Base-by-base conservation (phyloP, 2,113 vertebrate genomes). In the Sisor rabdophorus region DNA sequence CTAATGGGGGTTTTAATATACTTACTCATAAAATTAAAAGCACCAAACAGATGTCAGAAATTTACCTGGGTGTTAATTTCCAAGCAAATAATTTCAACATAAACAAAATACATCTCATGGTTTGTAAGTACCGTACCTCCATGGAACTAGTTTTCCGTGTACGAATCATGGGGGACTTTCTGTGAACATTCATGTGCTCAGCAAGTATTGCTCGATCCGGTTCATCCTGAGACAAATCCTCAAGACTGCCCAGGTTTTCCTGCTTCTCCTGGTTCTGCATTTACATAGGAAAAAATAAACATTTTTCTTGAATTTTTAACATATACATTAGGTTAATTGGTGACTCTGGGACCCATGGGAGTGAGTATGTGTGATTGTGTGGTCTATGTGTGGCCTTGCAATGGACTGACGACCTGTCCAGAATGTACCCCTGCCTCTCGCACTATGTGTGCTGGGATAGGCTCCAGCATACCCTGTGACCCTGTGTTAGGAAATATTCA, bases 131-230 rank as follows among this genome's bases (percentile, higher is more conserved):
- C 36, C 0, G 70, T 89, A 98, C 97, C 95, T 99, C 97, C 96
- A 98, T 97, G 77, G 96, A 98, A 47, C 97, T 94, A 0, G 95
- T 90, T 88, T 99, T 99, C 24, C 95, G 86, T 81, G 91, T 94
- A 77, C 95, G 93, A 78, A 94, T 92, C 77, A 98, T 91, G 0
- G 95, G 96, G 0, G 96, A 95, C 75, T 91, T 91, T 32, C 90
- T 90, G 60, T 91, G 95, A 28, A 95, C 74, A 87, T 89, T 87
- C 75, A 93, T 84, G 0, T 91, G 91, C 73, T 99, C 97, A 0
- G 87, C 79, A 44, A 91, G 86, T 7, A 83, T 80, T 0, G 85
- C 89, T 0, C 83, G 80, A 72, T 97, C 94, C 0, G 90, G 86
- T 77, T 97, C 94, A 50, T 95, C 93, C 1, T 88, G 90, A 11